phyloP scores from a whole-genome alignment of 2,888 invertebrate species.

The Allygus modestus region DNA sequence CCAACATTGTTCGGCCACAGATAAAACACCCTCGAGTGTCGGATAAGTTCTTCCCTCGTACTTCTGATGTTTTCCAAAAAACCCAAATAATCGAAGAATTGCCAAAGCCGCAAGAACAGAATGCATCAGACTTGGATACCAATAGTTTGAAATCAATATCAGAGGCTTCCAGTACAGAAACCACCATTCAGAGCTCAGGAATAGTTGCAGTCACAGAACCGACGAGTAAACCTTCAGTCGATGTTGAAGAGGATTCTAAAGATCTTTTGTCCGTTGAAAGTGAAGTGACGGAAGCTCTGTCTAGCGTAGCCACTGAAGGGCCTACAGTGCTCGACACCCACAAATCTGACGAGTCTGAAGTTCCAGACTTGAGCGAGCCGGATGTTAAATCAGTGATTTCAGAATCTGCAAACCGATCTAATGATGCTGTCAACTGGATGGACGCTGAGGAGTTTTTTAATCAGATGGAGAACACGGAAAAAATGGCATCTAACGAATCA shows the following conservation, averaged over 20 bases:
- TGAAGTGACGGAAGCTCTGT: constrained; percentile 20
- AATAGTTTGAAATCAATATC: constrained; percentile 65
- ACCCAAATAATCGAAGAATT: constrained; percentile 17
- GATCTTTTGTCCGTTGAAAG: constrained; percentile 1
- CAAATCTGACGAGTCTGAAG: constrained; percentile 16
- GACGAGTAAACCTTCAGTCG: constrained; percentile 2
- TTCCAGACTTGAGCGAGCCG: neutral
- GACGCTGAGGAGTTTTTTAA: constrained; percentile 44
- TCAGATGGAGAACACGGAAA: constrained; percentile 1
- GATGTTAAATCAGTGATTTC: neutral
- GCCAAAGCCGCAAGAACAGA: constrained; percentile 28
- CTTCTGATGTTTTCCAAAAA: constrained; percentile 44
- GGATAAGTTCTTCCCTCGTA: constrained; percentile 63
- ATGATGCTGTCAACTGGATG: neutral
- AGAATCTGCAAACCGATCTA: neutral
- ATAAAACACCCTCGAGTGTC: constrained; percentile 74
- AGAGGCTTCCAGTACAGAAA: constrained; percentile 66
- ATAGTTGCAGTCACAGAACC: neutral
- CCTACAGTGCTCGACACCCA: neutral
- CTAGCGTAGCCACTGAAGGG: neutral
- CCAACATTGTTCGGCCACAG: constrained; percentile 72
- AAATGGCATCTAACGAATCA: neutral
- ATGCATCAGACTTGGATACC: constrained; percentile 53
- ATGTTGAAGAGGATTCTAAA: neutral
- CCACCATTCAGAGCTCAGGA: constrained; percentile 64